A percentile compares a stretch with the other conserved stretches of the same genome.
Conservation (phyloP, 1,140 invertebrate genomes). For the Scaptomyza pallida region DNA sequence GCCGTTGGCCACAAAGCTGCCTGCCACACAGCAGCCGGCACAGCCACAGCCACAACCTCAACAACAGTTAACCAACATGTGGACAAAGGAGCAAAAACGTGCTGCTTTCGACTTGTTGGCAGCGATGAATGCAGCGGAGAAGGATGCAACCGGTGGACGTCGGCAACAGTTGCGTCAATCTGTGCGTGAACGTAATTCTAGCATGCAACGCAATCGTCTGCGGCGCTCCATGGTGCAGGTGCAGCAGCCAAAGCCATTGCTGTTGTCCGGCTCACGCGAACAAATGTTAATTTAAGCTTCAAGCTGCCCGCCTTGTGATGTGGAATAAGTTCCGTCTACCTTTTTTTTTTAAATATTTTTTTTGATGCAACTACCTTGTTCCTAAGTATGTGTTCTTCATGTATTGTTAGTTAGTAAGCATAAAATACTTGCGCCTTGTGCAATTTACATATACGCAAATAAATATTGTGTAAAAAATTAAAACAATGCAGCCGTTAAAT, state of each 20-base stretch:
- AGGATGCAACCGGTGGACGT: constrained; percentile 34
- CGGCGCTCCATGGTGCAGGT: constrained; percentile 60
- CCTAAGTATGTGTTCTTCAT: constrained; percentile 22
- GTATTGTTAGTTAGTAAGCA: constrained; percentile 24
- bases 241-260: constrained; percentile 36
- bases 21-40: constrained; percentile 33
- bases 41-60: constrained; percentile 21
- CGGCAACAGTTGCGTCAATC: constrained; percentile 70
- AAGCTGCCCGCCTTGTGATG: constrained; percentile 67
- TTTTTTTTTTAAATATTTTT: constrained; percentile 40
- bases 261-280: constrained; percentile 47
- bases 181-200: constrained; percentile 67
- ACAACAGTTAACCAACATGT: constrained; percentile 63
- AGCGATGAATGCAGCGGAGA: constrained; percentile 83
- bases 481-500: constrained; percentile 17
- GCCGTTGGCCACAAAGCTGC: constrained; percentile 51
- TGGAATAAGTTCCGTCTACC: constrained; percentile 65
- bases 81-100: constrained; percentile 84
- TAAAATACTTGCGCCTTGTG: constrained; percentile 20
- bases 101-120: constrained; percentile 84
- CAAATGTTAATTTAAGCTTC: constrained; percentile 66
- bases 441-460: constrained; percentile 32
- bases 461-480: constrained; percentile 7
- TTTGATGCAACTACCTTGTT: constrained; percentile 36
- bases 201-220: constrained; percentile 67